Evolutionary conservation across 2,888 invertebrate species (phyloP), one percentile per base, ranked within the genome.

Genomic region (Cenopis cana): DNA sequence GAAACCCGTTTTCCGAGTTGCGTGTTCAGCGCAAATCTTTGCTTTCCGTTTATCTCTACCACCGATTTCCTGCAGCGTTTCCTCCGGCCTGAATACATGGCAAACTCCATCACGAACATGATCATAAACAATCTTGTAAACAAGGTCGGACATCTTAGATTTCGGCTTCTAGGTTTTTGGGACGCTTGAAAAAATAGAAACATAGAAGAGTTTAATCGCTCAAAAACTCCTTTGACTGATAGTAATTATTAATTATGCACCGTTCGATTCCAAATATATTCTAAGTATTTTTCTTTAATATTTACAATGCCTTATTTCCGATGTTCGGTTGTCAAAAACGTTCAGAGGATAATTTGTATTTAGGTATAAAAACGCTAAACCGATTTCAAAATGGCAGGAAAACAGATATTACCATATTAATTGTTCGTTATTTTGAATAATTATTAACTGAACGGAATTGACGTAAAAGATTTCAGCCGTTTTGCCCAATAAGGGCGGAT

Each of bases 21-120:
- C 67, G 67, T 71, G 67, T 11, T 67, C 24, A 12, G 24, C 17
- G 71, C 50, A 71, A 50, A 50, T 71, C 66, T 71, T 56, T 60
- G 54, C 59, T 49, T 61, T 67, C 71, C 71, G 67, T 38, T 71
- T 61, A 71, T 71, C 66, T 71, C 56, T 41, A 49, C 41, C 29
- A 60, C 36, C 66, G 54, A 46, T 71, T 71, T 71, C 71, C 67
- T 54, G 52, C 33, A 49, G 10, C 3, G 55, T 55, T 71, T 71
- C 71, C 71, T 49, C 20, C 55, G 71, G 38, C 71, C 71, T 61
- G 50, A 61, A 60, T 69, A 68, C 54, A 68, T 64, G 64, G 70
- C 57, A 73, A 59, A 59, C 52, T 54, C 14, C 46, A 62, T 61
- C 57, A 59, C 67, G 67, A 70, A 59, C 61, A 8, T 59, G 54